phyloP scores from a whole-genome alignment of 37 sponge, comb jelly and placozoan genomes.

The Tethya wilhelma region DNA sequence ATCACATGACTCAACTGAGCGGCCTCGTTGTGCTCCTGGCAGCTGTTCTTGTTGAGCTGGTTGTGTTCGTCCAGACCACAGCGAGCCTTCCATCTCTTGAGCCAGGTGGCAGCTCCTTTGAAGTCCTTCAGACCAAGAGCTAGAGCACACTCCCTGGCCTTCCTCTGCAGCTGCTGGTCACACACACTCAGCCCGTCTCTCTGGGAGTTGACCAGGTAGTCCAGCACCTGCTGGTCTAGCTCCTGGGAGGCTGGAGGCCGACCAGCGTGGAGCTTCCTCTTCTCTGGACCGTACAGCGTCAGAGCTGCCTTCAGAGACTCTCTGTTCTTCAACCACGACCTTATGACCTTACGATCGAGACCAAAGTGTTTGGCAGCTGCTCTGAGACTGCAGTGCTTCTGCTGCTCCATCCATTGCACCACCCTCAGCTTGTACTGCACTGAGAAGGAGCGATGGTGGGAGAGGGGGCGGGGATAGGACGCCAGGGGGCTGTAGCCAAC shows the following conservation, averaged over 20 bases:
- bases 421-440: conserved; percentile 81
- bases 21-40: conserved; percentile 5
- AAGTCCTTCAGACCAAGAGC: conserved; percentile 43
- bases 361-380: conserved; percentile 72
- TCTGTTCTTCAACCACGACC: conserved; percentile 51
- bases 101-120: conserved; percentile 72
- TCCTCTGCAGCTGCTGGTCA: conserved; percentile 42
- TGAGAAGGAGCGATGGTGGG: conserved; percentile 70
- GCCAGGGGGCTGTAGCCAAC: too few relatives aligned
- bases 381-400: conserved; percentile 36
- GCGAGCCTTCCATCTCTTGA: conserved; percentile 67
- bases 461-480: too few relatives aligned
- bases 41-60: too few relatives aligned
- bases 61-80: too few relatives aligned
- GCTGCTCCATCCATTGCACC: conserved; percentile 65
- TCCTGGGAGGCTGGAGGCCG: conserved; percentile 53
- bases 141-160: conserved; percentile 45
- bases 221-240: conserved; percentile 64
- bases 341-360: conserved; percentile 65
- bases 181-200: conserved; percentile 25
- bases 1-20: conserved; percentile 30
- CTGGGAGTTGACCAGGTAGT: conserved; percentile 16
- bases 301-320: conserved; percentile 13
- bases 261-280: conserved; percentile 49
- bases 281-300: conserved; percentile 33